Evolutionary conservation across 2,888 invertebrate genomes (phyloP).

Genomic region (Lutraria lutraria): DNA sequence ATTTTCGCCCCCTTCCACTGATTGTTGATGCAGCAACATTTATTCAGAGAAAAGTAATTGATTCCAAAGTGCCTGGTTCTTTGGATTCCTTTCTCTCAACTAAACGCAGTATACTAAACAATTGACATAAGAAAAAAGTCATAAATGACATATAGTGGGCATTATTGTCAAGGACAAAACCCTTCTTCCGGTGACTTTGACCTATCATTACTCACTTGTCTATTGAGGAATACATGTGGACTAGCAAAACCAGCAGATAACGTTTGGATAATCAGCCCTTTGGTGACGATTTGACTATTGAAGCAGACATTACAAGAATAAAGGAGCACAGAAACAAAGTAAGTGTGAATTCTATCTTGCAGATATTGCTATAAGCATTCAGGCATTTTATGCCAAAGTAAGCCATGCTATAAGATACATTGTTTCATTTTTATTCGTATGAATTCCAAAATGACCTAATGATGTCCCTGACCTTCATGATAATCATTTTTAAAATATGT

Average conservation of each 20-base stretch:
- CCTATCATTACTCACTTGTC: no score
- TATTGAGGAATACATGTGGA: constrained; percentile 6
- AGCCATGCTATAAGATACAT: no score
- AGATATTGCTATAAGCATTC: no score
- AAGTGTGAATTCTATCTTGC: no score
- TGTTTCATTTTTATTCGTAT: no score
- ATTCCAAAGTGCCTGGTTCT: neutral
- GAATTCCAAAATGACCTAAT: neutral
- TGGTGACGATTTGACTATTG: neutral
- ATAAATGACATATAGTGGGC: neutral
- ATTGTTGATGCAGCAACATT: neutral
- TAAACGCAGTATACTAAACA: neutral
- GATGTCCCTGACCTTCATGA: neutral
- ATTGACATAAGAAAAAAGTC: neutral
- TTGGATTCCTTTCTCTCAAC: neutral
- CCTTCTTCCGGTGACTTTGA: neutral
- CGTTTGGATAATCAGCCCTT: constrained; percentile 4
- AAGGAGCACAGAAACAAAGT: no score
- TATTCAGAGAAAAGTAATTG: neutral
- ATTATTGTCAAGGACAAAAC: neutral
- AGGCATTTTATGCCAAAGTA: no score
- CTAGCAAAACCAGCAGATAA: neutral
- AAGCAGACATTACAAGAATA: no score
- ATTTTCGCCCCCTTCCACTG: neutral
- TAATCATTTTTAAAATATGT: neutral